Evolutionary conservation across 2,888 invertebrate species (phyloP), one percentile per base, ranked within the genome.

Genomic region (Baccha elongata): DNA sequence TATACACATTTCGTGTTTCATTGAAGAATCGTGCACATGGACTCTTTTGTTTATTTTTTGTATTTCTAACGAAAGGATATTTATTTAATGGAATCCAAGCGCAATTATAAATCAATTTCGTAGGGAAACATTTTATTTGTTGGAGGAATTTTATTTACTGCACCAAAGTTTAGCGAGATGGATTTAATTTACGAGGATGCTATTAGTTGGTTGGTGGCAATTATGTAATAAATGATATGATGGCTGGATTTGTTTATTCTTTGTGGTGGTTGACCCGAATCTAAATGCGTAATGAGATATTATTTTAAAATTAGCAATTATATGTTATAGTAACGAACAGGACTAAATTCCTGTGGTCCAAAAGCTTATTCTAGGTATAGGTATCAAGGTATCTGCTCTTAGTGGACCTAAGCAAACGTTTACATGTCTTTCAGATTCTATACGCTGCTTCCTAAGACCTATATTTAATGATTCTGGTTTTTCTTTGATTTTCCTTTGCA

Each of bases 41-140:
- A 35, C 17, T 68, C 29, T 52, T 35, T 62, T 53, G 13, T 65
- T 65, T 35, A 8, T 50, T 60, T 48, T 44, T 44, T 48, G 23
- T 19, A 17, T 67, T 46, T 29, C 19, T 44, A 40, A n/a, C 17
- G 52, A 52, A 76, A 72, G 78, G 48, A 76, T 78, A 52, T 40
- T 48, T 21, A 32, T 74, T 69, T 64, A 74, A 64, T 74, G 74
- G 68, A 68, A 69, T 62, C 15, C 53, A 55, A 46, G 50, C 37
- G 79, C 79, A 74, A 74, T 80, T 80, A 80, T 73, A 74, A 80
- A 74, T 80, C 79, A 80, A 80, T 79, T 79, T 79, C 42, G 55
- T 62, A 32, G 60, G 53, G 32, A 62, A 67, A 68, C 73, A 40
- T 62, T 79, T 68, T 32, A 48, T 68, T 79, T 79, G 67, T 58